Base-by-base conservation (phyloP, 2,888 invertebrate genomes). In the Podabrus alpinus region DNA sequence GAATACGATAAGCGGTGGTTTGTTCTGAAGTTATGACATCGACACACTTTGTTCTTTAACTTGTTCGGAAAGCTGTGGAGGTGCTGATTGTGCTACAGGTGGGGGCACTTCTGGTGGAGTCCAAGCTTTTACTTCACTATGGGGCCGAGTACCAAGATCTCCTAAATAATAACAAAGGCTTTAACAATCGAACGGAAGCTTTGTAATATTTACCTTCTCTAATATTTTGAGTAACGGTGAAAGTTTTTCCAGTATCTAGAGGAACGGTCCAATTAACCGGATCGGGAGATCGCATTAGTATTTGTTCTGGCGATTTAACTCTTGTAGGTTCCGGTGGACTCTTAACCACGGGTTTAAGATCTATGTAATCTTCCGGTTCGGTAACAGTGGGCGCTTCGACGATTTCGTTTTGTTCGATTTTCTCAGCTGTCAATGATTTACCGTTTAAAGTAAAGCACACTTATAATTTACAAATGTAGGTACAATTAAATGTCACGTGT, bases 191-290 rank as follows among this genome's bases (percentile, higher is more conserved):
- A 61, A 17, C 13, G 10, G 15, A 61, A 16, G 5, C 17, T 11
- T 15, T 66, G 66, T 2, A 45, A 7, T 45, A 5, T 83, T 84
- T 86, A 92, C 93, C 93, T 88, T 93, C 93, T 84, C 94, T 93
- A 83, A 96, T 95, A 89, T 96, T 96, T 89, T 96, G 96, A 77
- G 96, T 96, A 82, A 96, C 96, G 61, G 96, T 96, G 88, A 96
- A 96, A 60, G 95, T 96, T 90, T 96, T 96, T 83, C 96, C 96
- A 81, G 96, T 97, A 88, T 97, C 97, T 84, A 97, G 90, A 71
- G 97, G 96, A 77, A 97, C 96, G 69, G 96, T 97, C 97, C 97
- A 97, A 88, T 96, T 96, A 83, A 97, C 97, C 69, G 97, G 97
- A 88, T 97, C 97, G 13, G 97, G 97, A 16, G 96, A 96, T 81